These are phyloP conservation scores for Timema cristinae DNA, from an alignment of 2,888 invertebrate species.

Conservation along the genomic window DNA sequence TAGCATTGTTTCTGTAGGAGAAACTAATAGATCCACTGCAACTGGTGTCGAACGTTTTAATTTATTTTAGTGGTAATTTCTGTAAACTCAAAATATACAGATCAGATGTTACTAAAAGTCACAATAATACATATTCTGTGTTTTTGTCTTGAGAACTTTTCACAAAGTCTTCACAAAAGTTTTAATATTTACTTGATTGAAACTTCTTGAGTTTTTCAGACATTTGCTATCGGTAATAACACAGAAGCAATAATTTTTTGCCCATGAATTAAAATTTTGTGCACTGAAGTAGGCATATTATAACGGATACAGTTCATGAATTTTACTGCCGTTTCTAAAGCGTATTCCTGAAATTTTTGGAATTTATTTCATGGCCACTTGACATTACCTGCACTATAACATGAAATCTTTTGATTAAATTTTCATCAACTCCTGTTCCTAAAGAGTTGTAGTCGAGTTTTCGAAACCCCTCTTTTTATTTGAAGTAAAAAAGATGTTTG, in stretches of 20 bases:
- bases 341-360: neutral
- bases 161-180: neutral
- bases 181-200: neutral
- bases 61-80: too few species aligned
- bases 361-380: slow-evolving; percentile 1
- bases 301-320: neutral
- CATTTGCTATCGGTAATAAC: too few species aligned
- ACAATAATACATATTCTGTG: neutral
- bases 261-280: too few species aligned
- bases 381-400: neutral
- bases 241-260: too few species aligned
- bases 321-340: neutral
- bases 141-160: neutral
- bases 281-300: neutral
- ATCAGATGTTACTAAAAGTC: neutral
- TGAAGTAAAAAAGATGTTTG: too few species aligned
- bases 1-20: too few species aligned
- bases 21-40: too few species aligned
- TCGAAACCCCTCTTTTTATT: too few species aligned
- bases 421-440: neutral
- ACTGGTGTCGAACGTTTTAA: too few species aligned
- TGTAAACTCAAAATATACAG: too few species aligned
- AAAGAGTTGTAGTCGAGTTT: neutral
- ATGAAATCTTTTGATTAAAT: neutral
- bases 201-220: neutral